These are phyloP conservation scores for Corythornis madagascariensis DNA, from an alignment of 2,113 vertebrate species.

Conservation along the genomic window DNA sequence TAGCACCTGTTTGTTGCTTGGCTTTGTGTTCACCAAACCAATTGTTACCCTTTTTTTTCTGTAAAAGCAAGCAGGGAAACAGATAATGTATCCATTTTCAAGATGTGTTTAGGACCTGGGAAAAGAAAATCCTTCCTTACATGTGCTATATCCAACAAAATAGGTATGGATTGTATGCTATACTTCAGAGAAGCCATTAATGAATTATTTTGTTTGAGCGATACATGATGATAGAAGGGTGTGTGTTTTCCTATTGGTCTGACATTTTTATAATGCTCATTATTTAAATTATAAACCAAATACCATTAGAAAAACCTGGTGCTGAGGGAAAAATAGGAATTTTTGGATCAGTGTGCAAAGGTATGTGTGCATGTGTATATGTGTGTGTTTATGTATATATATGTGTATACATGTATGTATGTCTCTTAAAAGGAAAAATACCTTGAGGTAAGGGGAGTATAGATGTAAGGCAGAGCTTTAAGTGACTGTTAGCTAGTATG, in stretches of 20 bases:
- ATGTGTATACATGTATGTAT: constrained; percentile 33
- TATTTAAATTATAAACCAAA: neutral
- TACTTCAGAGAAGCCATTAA: neutral
- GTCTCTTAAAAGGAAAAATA: constrained; percentile 14
- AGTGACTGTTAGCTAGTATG: neutral
- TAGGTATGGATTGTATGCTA: neutral
- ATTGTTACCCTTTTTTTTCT: neutral
- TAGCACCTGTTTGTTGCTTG: constrained; percentile 36
- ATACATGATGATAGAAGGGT: neutral
- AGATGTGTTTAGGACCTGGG: neutral
- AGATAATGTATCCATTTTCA: neutral
- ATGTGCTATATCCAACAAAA: neutral
- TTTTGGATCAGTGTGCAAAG: neutral
- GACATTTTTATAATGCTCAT: neutral
- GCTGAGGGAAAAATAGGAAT: neutral
- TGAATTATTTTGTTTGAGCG: neutral
- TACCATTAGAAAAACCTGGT: neutral
- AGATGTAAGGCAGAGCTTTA: neutral
- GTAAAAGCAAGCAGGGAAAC: constrained; percentile 14
- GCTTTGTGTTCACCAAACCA: constrained; percentile 36
- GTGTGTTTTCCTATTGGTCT: neutral
- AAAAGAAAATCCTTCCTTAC: neutral
- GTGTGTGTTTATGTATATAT: constrained; percentile 4
- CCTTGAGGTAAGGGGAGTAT: neutral
- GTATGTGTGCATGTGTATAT: neutral